phyloP scores from a whole-genome alignment of 2,888 invertebrate species.

The Trissoscelio sp. region DNA sequence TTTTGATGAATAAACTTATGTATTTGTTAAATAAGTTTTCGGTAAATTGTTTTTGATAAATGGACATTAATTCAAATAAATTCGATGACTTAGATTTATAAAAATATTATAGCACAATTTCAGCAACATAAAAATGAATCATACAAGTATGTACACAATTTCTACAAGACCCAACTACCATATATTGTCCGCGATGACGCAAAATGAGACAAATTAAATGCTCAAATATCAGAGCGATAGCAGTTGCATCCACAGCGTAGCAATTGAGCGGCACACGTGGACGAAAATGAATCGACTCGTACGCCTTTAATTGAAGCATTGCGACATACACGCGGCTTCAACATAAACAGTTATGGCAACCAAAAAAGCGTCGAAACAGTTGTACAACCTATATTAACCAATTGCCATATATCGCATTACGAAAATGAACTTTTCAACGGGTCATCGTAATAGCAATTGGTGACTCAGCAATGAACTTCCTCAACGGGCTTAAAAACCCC shows the following conservation, averaged over 20 bases:
- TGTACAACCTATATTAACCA: slow-evolving; percentile 15
- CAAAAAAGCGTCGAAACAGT: slow-evolving; percentile 31
- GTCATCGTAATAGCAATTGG: slow-evolving; percentile 42
- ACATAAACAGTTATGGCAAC: slow-evolving; percentile 11
- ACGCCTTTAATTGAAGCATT: slow-evolving; percentile 25
- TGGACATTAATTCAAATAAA: too few relatives aligned
- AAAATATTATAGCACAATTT: not conserved
- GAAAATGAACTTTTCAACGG: slow-evolving; percentile 45
- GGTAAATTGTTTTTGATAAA: too few relatives aligned
- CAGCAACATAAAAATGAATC: slow-evolving; percentile 21
- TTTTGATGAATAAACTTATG: too few relatives aligned
- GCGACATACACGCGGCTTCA: not conserved
- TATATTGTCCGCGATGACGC: not conserved
- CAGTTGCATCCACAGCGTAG: not conserved
- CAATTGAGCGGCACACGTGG: slow-evolving; percentile 30
- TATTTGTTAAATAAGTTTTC: too few relatives aligned
- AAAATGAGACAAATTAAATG: slow-evolving; percentile 9
- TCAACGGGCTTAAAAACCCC: slow-evolving; percentile 19
- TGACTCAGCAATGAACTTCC: slow-evolving; percentile 41
- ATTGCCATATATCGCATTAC: slow-evolving; percentile 1
- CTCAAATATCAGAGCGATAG: slow-evolving; percentile 8
- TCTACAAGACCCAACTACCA: not conserved
- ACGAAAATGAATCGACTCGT: not conserved
- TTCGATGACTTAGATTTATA: too few relatives aligned
- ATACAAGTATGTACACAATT: not conserved